Base-by-base conservation (phyloP, 1,140 invertebrate genomes). In the Macrobrachium rosenbergii region DNA sequence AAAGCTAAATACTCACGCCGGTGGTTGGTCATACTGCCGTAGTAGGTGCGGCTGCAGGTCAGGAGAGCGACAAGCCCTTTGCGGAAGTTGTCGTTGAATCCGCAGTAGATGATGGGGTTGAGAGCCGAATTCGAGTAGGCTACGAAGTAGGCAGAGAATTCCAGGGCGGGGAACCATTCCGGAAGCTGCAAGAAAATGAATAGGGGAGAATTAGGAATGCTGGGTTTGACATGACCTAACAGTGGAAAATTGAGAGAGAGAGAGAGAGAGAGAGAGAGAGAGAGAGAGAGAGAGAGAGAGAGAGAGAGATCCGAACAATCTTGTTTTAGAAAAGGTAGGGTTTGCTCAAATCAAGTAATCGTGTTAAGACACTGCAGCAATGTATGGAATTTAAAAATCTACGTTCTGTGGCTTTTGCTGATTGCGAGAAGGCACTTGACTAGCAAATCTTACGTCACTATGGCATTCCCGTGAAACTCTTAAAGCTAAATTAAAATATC, bases 91-190 rank as follows among this genome's bases (percentile, higher is more conserved):
- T 52, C 64, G 89, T 93, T 93, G 83, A 93, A 90, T 19, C 93
- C 93, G 45, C 92, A 92, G 88, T 93, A 93, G 58, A 93, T 91
- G 37, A 93, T 90, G 0, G 93, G 93, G 90, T 93, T 93, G 64
- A 93, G 89, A 52, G 92, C 92, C 63, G 92, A 93, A 91, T 93
- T 93, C 19, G 91, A 92, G 85, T 93, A 93, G 72, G 93, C 91
- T 58, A 93, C 85, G 67, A 92, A 92, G 77, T 92, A 92, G 6
- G 92, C 92, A 28, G 92, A 90, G 88, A 92, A 93, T 64, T 92
- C 91, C 7, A 93, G 88, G 19, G 91, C 91, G 11, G 90, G 83
- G 85, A 92, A 93, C 93, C 69, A 83, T n/a, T 83, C 69, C 5
- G 67, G 82, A 28, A 83, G 28, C 62, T 75, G 60, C 5, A 23